Conservation (phyloP, 2,797 vertebrate species). For the Anableps anableps region DNA sequence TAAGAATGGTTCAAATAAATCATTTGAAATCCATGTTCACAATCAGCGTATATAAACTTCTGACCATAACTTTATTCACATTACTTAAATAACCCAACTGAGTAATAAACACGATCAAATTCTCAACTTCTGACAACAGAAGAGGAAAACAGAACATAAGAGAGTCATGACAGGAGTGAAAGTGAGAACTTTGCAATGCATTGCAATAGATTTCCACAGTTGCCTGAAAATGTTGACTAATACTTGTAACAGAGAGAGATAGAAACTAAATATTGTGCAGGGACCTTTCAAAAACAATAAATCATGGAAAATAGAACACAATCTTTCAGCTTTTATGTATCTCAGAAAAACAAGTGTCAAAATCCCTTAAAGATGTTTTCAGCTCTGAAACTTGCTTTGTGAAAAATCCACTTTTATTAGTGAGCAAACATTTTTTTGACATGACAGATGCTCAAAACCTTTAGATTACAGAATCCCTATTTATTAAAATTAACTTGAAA, state of each 20-base stretch:
- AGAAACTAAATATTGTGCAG: background rate
- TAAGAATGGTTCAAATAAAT: background rate
- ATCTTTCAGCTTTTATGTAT: background rate
- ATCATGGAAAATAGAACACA: background rate
- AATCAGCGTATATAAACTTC: background rate
- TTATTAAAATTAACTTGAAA: background rate
- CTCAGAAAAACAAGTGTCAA: background rate
- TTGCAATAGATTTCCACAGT: background rate
- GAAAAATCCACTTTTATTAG: background rate
- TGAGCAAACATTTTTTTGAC: background rate
- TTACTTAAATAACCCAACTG: background rate
- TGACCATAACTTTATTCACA: background rate
- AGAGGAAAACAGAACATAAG: background rate
- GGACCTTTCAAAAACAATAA: background rate
- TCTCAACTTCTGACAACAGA: background rate
- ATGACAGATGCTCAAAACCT: background rate
- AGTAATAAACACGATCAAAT: background rate
- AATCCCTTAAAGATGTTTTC: background rate
- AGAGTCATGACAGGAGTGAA: background rate
- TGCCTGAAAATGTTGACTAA: constrained; percentile 2
- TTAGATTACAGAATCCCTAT: background rate
- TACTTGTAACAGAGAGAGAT: background rate
- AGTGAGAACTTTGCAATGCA: background rate
- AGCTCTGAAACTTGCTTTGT: background rate
- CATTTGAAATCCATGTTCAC: background rate